A percentile compares a stretch with the other conserved stretches of the same genome.
Conservation (phyloP, 2,113 vertebrate genomes). For the Python bivittatus region DNA sequence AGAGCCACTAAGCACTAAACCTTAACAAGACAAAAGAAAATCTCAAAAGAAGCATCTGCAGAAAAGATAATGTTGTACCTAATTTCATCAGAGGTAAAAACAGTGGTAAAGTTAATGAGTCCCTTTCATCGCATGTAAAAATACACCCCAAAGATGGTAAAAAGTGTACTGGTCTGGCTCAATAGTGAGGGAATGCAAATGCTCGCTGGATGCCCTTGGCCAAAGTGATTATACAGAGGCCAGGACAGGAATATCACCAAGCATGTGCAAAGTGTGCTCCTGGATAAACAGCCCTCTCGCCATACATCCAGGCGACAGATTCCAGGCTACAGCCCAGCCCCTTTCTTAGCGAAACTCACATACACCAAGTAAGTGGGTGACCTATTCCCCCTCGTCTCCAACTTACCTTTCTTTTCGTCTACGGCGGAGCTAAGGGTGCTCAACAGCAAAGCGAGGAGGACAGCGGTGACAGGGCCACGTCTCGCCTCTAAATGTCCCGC, state of each 20-base stretch:
- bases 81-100: background rate
- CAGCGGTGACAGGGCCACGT: constrained; percentile 33
- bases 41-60: background rate
- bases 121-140: background rate
- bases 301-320: background rate
- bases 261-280: background rate
- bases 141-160: background rate
- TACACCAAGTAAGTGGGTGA: background rate
- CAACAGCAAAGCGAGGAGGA: background rate
- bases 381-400: background rate
- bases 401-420: constrained; percentile 40
- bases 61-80: too few species aligned
- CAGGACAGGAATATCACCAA: background rate
- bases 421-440: background rate
- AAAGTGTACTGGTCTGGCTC: background rate
- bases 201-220: background rate
- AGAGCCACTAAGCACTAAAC: background rate
- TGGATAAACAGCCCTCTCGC: background rate
- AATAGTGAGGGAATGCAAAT: background rate
- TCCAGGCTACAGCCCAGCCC: background rate
- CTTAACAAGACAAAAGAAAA: background rate
- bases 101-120: background rate
- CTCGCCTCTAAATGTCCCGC: background rate
- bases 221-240: background rate
- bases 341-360: background rate